Base-by-base conservation (phyloP, 2,888 invertebrate genomes). In the Pycnomerus fuliginosus region DNA sequence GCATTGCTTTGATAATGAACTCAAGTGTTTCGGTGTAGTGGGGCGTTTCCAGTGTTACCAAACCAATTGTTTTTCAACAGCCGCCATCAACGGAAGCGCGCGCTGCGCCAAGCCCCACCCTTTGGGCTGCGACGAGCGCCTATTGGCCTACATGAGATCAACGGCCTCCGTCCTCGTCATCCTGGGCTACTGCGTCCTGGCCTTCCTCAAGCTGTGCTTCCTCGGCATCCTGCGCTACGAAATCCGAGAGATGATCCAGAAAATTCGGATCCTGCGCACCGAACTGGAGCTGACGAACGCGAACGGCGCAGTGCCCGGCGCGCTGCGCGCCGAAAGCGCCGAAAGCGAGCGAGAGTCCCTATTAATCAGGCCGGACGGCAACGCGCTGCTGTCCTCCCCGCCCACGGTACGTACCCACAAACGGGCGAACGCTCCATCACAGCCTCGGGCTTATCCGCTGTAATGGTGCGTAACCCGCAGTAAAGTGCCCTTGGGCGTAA, bases 241-340 rank as follows among this genome's bases (percentile, higher is more conserved):
- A 76, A 90, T 90, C 66, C 82, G 86, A 56, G 91, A 91, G 73
- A 91, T 91, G 91, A 90, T 91, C 66, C 89, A 90, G 71, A 91
- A 91, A 76, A 91, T 91, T 68, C 83, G 85, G 64, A 80, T 91
- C 68, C 76, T 91, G 50, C 82, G 82, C 61, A 82, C 79, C 46
- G 86, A 87, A 65, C 70, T 80, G 53, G 79, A 81, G 48, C 46
- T 71, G 53, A 69, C 80, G 25, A 77, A 79, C 50, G 78, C 77
- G 16, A 80, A 80, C 62, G 80, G 80, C 11, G 77, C 79, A 30
- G 78, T 80, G 45, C 77, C 80, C n/a, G 75, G 78, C 13, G 55
- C 68, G 16, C 48, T 71, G 13, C 59, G 69, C 33, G 67, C 68
- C 16, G 69, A 68, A 30, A 67, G 69, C 32, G 74, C 77, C 12